Conservation (phyloP, 2,797 vertebrate species). For the Thripadectes ignobilis region DNA sequence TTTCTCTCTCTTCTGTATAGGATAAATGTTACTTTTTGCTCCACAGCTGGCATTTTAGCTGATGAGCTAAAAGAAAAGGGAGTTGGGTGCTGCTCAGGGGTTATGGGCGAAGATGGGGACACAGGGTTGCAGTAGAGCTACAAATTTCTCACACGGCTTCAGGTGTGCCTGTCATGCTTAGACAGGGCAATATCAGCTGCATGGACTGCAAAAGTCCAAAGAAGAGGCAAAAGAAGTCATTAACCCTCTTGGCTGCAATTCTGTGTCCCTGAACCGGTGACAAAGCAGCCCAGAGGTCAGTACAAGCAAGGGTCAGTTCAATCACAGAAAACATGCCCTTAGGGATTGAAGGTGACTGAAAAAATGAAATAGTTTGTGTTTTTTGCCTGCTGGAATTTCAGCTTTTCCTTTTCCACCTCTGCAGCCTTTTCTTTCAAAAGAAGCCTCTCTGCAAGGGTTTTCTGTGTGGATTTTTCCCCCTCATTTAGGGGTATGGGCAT, state of each 20-base stretch:
- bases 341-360: background rate
- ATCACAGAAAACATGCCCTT: background rate
- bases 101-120: background rate
- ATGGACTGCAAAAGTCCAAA: background rate
- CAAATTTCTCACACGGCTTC: background rate
- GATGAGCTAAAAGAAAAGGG: background rate
- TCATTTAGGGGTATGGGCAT: background rate
- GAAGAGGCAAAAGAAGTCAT: background rate
- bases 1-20: background rate
- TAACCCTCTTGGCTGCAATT: background rate
- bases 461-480: background rate
- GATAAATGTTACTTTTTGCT: background rate
- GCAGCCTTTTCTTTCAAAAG: background rate
- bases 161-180: background rate
- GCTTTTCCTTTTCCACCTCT: background rate
- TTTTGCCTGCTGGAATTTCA: background rate
- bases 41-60: background rate
- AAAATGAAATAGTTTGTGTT: rapidly evolving
- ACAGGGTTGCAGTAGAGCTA: background rate
- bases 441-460: background rate
- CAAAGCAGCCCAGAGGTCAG: background rate
- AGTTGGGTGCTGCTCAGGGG: background rate
- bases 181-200: rapidly evolving
- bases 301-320: background rate
- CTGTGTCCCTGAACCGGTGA: rapidly evolving